Percentiles rank a stretch among this genome's conserved stretches.
Conservation (phyloP, 2,797 vertebrate genomes). For the Sebastes steindachneri region DNA sequence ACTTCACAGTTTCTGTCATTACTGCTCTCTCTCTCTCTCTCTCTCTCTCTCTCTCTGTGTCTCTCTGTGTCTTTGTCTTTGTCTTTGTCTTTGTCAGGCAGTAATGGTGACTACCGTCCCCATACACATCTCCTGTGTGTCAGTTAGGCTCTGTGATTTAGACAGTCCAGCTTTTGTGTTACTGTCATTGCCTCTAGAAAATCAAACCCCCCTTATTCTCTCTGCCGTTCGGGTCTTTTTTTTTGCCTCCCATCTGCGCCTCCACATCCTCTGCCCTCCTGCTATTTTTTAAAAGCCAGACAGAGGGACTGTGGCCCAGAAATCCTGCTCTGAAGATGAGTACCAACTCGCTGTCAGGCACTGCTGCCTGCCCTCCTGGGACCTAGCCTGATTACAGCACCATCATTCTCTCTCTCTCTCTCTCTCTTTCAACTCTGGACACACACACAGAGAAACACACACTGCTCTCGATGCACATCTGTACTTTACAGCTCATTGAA, state of each 20-base stretch:
- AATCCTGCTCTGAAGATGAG: slow-evolving; percentile 61
- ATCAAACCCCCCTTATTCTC: slow-evolving; percentile 21
- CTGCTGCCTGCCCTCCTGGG: slow-evolving; percentile 67
- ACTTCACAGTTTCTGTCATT: not conserved
- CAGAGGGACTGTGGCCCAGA: slow-evolving; percentile 71
- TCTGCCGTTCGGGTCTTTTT: not conserved
- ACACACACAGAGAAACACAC: slow-evolving; percentile 11
- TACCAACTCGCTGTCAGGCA: slow-evolving; percentile 65
- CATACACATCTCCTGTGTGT: not conserved
- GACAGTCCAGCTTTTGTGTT: slow-evolving; percentile 29
- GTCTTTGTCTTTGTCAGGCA: not conserved
- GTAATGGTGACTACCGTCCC: not conserved
- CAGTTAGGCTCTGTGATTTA: slow-evolving; percentile 18
- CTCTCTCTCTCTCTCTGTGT: no score
- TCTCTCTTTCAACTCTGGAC: slow-evolving; percentile 14
- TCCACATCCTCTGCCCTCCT: not conserved
- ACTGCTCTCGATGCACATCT: slow-evolving; percentile 26
- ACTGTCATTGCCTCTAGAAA: slow-evolving; percentile 37
- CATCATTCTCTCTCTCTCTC: slow-evolving; percentile 46
- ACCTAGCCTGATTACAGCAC: slow-evolving; percentile 77
- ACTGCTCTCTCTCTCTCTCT: not conserved
- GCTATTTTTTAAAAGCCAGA: slow-evolving; percentile 44
- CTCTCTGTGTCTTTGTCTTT: no score
- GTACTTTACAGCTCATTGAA: slow-evolving; percentile 54
- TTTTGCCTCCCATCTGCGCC: not conserved